phyloP scores from a whole-genome alignment of 2,888 invertebrate genomes.

The Tetanocera ferruginea region DNA sequence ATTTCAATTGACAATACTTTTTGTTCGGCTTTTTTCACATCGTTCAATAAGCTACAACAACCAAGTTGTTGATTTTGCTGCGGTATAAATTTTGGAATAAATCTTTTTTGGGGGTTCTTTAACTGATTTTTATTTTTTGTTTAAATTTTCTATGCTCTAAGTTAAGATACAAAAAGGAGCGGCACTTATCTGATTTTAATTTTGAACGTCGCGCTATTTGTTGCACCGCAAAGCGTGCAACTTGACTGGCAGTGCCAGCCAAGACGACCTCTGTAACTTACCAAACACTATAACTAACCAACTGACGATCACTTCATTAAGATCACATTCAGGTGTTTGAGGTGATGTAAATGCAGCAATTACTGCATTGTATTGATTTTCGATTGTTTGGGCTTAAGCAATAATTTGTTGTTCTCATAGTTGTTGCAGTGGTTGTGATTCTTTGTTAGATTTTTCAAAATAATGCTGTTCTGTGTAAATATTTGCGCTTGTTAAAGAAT shows the following conservation, averaged over 20 bases:
- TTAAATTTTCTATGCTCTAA: background rate
- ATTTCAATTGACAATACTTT: conserved; percentile 22
- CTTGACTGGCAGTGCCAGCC: background rate
- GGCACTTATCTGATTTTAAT: conserved; percentile 28
- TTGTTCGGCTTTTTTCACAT: background rate
- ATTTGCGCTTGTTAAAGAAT: conserved; percentile 1
- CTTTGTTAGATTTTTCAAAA: background rate
- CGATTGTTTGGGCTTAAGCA: conserved; percentile 20
- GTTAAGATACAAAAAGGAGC: conserved; percentile 4
- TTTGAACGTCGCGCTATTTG: background rate
- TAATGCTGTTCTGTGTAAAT: background rate
- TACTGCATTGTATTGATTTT: conserved; percentile 22
- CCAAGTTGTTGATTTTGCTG: background rate
- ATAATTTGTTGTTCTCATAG: background rate
- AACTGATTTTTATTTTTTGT: background rate
- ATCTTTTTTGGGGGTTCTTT: background rate
- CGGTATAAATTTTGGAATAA: background rate
- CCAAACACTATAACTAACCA: background rate
- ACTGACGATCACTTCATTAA: conserved; percentile 30
- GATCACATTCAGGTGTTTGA: conserved; percentile 25
- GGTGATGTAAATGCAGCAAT: conserved; percentile 15
- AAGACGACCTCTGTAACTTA: background rate
- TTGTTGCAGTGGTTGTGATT: background rate
- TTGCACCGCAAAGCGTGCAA: background rate
- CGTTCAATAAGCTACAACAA: background rate